Base-by-base conservation (phyloP, 2,888 invertebrate genomes). In the Atrina japonica region DNA sequence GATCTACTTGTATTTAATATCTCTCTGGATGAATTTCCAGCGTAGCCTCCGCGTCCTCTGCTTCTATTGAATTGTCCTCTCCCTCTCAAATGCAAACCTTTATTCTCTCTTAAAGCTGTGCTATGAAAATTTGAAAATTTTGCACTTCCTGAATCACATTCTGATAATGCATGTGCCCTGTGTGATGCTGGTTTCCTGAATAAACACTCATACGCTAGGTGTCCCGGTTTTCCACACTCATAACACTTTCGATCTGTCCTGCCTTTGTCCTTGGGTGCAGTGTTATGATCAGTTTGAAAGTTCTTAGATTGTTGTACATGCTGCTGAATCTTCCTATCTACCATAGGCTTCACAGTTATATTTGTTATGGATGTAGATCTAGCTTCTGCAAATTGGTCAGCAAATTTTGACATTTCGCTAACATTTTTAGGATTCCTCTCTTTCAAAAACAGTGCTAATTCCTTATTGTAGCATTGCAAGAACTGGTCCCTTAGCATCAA, bases 321-420 rank as follows among this genome's bases (percentile, higher is more conserved):
- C 35, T 35, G 35, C 35, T 35, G 35, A 35, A 35, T 35, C 35
- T 11, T 35, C 35, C 35, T 35, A 35, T 35, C 35, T 11, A 35
- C 35, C 35, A 35, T 35, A 35, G 35, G 35, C 11, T 35, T 35
- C 35, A 35, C 35, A 7, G 35, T 35, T 7, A 35, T 35, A 35
- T 35, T 35, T 35, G 35, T 35, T 35, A 11, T 35, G 7, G 30
- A 35, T 27, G 55, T 30, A 29, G 56, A 49, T 25, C 47, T 50
- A 2, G 66, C 66, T 60, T 66, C 60, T 7, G 40, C 56, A 45
- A 66, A 71, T 23, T 59, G 59, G 43, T 71, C 66, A 21, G 70
- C 66, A 14, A 66, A 27, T 27, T 43, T 18, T 35, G 58, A 41
- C 63, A 56, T 67, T 29, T 72, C 63, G 3, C 61, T 6, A 25